Conservation (phyloP, 1,140 invertebrate genomes). For the Himalopsyche phryganea region DNA sequence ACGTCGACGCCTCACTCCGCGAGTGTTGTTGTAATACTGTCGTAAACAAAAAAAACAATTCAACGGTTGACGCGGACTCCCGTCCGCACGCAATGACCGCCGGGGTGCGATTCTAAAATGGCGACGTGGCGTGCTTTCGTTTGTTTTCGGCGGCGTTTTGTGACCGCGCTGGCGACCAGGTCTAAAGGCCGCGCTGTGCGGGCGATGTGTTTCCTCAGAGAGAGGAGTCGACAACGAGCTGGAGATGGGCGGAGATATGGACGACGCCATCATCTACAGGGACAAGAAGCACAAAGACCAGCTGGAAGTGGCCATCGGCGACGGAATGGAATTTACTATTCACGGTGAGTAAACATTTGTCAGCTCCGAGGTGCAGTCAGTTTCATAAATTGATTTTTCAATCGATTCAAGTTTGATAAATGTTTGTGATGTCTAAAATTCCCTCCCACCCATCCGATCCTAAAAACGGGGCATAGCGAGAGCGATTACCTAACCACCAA, state of each 20-base stretch:
- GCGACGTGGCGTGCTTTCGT: slow-evolving; percentile 34
- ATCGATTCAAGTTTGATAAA: no score
- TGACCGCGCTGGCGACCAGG: slow-evolving; percentile 39
- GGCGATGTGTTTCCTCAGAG: slow-evolving; percentile 64
- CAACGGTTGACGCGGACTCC: neutral
- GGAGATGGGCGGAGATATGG: slow-evolving; percentile 68
- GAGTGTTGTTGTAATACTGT: neutral
- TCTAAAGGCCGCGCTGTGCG: slow-evolving; percentile 54
- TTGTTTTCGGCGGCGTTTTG: slow-evolving; percentile 19
- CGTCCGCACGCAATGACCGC: neutral
- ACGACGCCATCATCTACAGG: slow-evolving; percentile 78
- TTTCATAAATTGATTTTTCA: no score
- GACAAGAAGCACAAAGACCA: slow-evolving; percentile 86
- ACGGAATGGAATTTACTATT: slow-evolving; percentile 88
- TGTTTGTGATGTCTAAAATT: no score
- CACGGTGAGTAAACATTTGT: slow-evolving; percentile 67
- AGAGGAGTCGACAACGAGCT: slow-evolving; percentile 58
- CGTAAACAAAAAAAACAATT: neutral
- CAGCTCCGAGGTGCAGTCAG: no score
- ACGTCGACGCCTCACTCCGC: neutral
- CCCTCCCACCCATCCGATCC: no score
- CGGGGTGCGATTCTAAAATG: slow-evolving; percentile 23
- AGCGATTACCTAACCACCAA: no score
- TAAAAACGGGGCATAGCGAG: no score
- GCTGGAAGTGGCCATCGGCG: slow-evolving; percentile 84